Conservation (phyloP, 1,140 invertebrate species). For the Gryllus bimaculatus region DNA sequence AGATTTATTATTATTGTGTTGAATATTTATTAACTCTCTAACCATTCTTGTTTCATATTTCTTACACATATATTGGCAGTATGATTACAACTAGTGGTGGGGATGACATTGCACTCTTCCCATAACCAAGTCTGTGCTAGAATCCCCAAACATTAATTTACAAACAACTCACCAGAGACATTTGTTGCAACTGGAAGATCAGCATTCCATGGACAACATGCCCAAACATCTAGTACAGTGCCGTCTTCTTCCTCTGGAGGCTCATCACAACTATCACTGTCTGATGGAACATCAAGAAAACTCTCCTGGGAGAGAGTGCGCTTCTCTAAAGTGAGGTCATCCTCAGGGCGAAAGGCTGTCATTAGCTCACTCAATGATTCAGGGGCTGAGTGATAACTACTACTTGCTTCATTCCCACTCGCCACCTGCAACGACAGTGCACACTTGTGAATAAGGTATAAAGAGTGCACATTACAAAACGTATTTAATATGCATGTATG, state of each 20-base stretch:
- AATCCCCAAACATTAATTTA: too few species aligned
- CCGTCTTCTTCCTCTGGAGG: background rate
- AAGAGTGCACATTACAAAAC: too few species aligned
- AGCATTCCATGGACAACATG: background rate
- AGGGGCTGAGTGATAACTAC: slow-evolving; percentile 18
- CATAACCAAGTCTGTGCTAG: too few species aligned
- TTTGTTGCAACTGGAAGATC: background rate
- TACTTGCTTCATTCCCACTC: slow-evolving; percentile 17
- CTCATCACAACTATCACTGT: background rate
- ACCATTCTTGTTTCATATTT: too few species aligned
- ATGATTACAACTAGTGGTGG: too few species aligned
- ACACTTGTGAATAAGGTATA: too few species aligned
- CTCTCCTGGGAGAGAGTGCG: background rate
- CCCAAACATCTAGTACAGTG: background rate
- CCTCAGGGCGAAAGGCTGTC: background rate
- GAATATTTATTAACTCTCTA: too few species aligned
- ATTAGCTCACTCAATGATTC: slow-evolving; percentile 14
- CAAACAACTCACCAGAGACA: background rate
- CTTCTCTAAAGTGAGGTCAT: background rate
- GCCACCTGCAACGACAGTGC: background rate
- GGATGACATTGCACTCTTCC: too few species aligned
- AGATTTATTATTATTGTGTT: too few species aligned
- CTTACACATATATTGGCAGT: too few species aligned
- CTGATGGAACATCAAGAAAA: background rate
- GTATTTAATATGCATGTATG: too few species aligned